phyloP scores from a whole-genome alignment of 2,113 vertebrate genomes.

The Cheirogaleus medius region DNA sequence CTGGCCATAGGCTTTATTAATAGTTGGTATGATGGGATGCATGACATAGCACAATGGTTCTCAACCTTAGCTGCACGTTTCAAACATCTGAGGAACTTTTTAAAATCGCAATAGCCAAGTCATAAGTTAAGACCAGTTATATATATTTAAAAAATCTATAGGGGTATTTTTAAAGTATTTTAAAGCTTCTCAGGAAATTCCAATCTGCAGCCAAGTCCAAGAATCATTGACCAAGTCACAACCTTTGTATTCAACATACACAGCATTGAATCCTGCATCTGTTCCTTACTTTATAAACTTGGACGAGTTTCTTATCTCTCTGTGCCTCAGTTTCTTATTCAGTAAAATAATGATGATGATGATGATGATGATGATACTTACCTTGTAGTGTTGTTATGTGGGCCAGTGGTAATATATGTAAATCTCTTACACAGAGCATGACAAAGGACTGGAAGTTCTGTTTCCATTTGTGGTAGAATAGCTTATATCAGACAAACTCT shows the following conservation, averaged over 20 bases:
- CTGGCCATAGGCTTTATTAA: not conserved
- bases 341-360: not conserved
- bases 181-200: not conserved
- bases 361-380: not conserved
- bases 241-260: not conserved
- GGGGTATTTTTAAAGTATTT: not conserved
- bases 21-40: not conserved
- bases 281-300: not conserved
- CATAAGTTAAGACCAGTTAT: not conserved
- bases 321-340: not conserved
- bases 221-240: not conserved
- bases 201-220: not conserved
- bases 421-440: not conserved
- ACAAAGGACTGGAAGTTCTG: not conserved
- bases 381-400: not conserved
- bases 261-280: not conserved
- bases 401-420: not conserved
- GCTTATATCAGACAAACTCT: not conserved
- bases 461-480: not conserved
- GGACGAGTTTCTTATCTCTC: not conserved
- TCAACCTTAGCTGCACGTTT: not conserved
- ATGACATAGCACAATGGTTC: not conserved
- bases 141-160: not conserved
- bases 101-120: not conserved
- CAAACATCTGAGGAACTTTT: not conserved